Conservation (phyloP, 1,140 invertebrate genomes). For the Dreissena polymorpha region DNA sequence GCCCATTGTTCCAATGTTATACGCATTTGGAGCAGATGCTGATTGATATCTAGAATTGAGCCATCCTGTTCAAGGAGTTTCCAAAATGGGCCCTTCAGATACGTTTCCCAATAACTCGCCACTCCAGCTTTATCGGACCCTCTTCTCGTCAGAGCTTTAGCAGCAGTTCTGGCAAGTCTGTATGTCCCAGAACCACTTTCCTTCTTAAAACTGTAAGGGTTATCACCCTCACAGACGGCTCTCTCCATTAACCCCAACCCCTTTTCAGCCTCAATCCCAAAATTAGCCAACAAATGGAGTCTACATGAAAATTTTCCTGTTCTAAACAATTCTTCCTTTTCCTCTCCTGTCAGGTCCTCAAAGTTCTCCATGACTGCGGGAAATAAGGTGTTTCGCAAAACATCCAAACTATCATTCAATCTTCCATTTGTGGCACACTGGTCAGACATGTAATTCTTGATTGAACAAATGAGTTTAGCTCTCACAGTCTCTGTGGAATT, state of each 20-base stretch:
- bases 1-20: too few species aligned
- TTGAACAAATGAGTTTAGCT: slow-evolving; percentile 22
- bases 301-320: slow-evolving; percentile 27
- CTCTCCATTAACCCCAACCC: background rate
- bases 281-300: slow-evolving; percentile 24
- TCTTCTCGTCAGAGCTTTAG: too few species aligned
- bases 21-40: too few species aligned
- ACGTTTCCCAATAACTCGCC: too few species aligned
- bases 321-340: background rate
- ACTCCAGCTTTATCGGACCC: too few species aligned
- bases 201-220: too few species aligned
- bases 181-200: too few species aligned
- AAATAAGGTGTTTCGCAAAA: background rate
- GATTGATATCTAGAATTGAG: too few species aligned
- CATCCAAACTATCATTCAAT: slow-evolving; percentile 31
- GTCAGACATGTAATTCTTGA: slow-evolving; percentile 24
- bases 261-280: slow-evolving; percentile 29
- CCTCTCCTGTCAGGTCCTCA: background rate
- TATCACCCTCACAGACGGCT: too few species aligned
- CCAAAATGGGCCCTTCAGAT: too few species aligned
- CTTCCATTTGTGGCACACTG: slow-evolving; percentile 32
- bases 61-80: too few species aligned
- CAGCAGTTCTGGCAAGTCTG: too few species aligned
- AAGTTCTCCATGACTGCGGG: background rate
- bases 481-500: background rate